Percentiles rank a stretch among this genome's conserved stretches.
Conservation (phyloP, 2,113 vertebrate genomes). For the Vidua chalybeata region DNA sequence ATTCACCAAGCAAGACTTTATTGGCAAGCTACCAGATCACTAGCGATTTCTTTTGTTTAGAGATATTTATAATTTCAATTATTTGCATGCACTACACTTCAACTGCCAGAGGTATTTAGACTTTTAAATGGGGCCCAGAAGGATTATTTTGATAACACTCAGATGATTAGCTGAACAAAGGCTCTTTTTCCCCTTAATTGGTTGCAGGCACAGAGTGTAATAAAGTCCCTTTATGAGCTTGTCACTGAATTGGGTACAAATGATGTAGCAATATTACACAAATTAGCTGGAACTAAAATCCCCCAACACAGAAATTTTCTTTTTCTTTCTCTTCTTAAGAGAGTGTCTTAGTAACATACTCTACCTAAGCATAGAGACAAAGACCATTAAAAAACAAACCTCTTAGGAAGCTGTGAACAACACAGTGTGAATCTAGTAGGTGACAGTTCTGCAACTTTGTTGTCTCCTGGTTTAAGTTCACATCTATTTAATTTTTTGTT, state of each 20-base stretch:
- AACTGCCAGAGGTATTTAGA: conserved; percentile 41
- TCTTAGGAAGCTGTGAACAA: not conserved
- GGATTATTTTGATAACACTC: conserved; percentile 42
- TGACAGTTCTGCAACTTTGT: not conserved
- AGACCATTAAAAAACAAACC: not conserved
- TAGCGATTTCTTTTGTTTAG: conserved; percentile 36
- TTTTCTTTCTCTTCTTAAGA: not conserved
- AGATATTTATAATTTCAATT: conserved; percentile 43
- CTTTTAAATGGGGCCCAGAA: conserved; percentile 25
- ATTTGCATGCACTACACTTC: conserved; percentile 13
- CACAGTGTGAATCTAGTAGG: not conserved
- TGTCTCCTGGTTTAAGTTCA: not conserved
- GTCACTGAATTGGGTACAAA: conserved; percentile 22
- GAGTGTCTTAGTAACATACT: not conserved
- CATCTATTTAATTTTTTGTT: not conserved
- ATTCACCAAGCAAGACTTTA: not conserved
- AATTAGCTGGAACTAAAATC: not conserved
- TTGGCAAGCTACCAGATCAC: not conserved
- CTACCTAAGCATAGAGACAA: not conserved
- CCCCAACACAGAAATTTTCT: not conserved
- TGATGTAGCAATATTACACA: not conserved
- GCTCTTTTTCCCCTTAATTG: conserved; percentile 10
- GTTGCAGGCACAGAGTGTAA: not conserved
- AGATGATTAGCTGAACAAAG: conserved; percentile 32
- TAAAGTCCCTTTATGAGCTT: conserved; percentile 20